These are phyloP conservation scores for Lysandra coridon DNA, from an alignment of 2,888 invertebrate genomes.

Conservation along the genomic window DNA sequence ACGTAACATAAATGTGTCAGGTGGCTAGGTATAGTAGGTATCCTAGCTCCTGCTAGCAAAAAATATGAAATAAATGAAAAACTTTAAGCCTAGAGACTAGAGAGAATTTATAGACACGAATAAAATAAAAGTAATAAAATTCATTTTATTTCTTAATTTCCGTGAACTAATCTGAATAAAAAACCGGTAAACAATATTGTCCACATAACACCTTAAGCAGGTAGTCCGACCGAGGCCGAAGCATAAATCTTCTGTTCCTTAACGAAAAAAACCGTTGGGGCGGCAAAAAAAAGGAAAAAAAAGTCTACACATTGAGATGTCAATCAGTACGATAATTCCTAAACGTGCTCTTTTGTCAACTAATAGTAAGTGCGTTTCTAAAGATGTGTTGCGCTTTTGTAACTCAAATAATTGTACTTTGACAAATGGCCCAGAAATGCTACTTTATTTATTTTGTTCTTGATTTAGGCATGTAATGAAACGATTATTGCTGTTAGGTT, in stretches of 20 bases:
- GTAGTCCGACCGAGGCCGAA: conserved; percentile 9
- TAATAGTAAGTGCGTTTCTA: conserved; percentile 47
- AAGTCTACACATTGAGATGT: conserved; percentile 60
- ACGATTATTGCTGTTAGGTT: conserved; percentile 29
- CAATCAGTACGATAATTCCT: conserved; percentile 59
- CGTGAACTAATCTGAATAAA: conserved; percentile 20
- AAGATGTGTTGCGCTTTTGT: conserved; percentile 46
- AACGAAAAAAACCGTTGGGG: conserved; percentile 44
- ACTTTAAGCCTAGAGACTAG: background rate
- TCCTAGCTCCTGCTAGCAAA: too few species aligned
- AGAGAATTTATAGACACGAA: background rate
- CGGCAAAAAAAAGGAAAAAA: conserved; percentile 42
- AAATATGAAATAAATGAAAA: too few species aligned
- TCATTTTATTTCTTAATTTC: conserved; percentile 19
- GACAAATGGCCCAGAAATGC: conserved; percentile 64
- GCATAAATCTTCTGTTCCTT: conserved; percentile 21
- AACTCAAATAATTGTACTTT: conserved; percentile 44
- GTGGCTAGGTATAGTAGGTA: too few species aligned
- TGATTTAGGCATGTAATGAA: background rate
- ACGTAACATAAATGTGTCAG: too few species aligned
- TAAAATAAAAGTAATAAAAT: conserved; percentile 7
- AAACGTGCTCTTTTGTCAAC: conserved; percentile 53
- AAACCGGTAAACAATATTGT: conserved; percentile 27
- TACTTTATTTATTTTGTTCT: conserved; percentile 47
- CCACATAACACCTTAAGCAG: conserved; percentile 26